A percentile compares a stretch with the other conserved stretches of the same genome.
Evolutionary conservation across 2,888 invertebrate species (phyloP).

Genomic region (Parnassius smintheus): DNA sequence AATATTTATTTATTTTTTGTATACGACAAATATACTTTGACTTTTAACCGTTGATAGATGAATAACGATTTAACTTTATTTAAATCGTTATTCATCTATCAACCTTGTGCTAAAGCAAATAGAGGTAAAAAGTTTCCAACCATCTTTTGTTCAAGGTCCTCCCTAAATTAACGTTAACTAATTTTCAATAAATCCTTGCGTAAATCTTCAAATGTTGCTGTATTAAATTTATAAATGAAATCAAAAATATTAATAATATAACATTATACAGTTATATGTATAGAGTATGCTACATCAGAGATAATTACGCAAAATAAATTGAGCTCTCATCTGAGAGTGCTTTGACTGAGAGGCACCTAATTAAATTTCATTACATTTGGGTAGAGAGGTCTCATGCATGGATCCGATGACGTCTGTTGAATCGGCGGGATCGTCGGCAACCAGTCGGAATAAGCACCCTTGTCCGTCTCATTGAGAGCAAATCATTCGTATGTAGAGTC

Average conservation of each 20-base stretch:
- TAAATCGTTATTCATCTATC: too few relatives aligned
- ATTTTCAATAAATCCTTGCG: slow-evolving; percentile 1
- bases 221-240: too few relatives aligned
- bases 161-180: neutral
- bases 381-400: slow-evolving; percentile 48
- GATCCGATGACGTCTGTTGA: slow-evolving; percentile 38
- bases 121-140: too few relatives aligned
- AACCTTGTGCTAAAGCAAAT: too few relatives aligned
- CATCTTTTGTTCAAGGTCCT: too few relatives aligned
- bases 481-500: slow-evolving; percentile 47
- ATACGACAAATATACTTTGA: too few relatives aligned
- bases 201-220: neutral
- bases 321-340: slow-evolving; percentile 32
- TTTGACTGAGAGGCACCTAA: slow-evolving; percentile 49
- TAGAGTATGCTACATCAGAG: slow-evolving; percentile 18
- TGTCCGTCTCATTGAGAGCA: slow-evolving; percentile 54
- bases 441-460: slow-evolving; percentile 69
- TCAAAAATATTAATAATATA: too few relatives aligned
- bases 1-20: too few relatives aligned
- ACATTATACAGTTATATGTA: too few relatives aligned
- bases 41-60: too few relatives aligned
- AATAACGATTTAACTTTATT: too few relatives aligned
- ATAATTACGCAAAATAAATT: slow-evolving; percentile 15
- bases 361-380: slow-evolving; percentile 60
- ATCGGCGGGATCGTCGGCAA: slow-evolving; percentile 50